Evolutionary conservation across 2,113 vertebrate species (phyloP).

Genomic region (Heterochromis multidens): DNA sequence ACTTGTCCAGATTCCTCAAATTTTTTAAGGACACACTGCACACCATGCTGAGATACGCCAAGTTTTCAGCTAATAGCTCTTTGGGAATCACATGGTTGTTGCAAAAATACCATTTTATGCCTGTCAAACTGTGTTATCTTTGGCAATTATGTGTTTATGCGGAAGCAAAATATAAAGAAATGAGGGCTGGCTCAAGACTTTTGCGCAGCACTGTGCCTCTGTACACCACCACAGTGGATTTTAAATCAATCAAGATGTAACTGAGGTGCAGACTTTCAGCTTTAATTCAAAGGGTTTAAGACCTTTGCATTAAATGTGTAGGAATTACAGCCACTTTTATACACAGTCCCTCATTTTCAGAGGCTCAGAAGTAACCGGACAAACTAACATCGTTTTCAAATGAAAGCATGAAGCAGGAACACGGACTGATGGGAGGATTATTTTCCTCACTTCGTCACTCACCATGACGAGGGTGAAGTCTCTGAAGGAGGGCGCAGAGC

Average conservation of each 20-base stretch:
- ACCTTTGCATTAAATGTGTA: background rate
- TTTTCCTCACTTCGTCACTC: conserved; percentile 55
- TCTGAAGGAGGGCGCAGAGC: conserved; percentile 63
- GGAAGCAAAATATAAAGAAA: background rate
- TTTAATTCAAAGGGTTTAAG: background rate
- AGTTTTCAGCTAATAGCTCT: too few relatives aligned
- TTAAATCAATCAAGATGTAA: background rate
- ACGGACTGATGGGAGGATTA: background rate
- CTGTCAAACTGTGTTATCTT: background rate
- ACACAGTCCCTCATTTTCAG: background rate
- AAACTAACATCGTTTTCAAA: too few relatives aligned
- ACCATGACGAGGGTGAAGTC: conserved; percentile 89
- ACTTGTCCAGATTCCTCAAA: too few relatives aligned
- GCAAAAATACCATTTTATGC: too few relatives aligned
- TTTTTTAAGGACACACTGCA: too few relatives aligned
- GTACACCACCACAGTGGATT: background rate
- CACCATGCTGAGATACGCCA: too few relatives aligned
- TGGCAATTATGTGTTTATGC: background rate
- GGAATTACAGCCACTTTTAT: background rate
- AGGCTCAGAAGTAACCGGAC: too few relatives aligned
- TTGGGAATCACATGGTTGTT: too few relatives aligned
- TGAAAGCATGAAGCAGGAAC: background rate
- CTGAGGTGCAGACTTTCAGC: background rate
- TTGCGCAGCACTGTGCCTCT: background rate
- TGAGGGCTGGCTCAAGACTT: background rate